Percentiles rank a stretch among this genome's conserved stretches.
phyloP scores from a whole-genome alignment of 2,113 vertebrate genomes.

The Catagonus wagneri region DNA sequence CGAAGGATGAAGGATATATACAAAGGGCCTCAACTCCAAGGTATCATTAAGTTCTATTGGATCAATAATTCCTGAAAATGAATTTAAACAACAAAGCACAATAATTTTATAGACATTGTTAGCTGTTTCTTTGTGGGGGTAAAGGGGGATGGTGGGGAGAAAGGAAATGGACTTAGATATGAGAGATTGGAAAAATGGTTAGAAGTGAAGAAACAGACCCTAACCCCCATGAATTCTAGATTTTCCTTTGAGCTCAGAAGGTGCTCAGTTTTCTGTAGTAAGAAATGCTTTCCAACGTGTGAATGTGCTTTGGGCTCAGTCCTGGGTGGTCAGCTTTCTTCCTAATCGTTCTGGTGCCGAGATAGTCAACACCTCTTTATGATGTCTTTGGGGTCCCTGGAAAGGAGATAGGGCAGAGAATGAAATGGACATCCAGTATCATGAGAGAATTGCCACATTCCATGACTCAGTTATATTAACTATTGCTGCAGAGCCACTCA shows the following conservation, averaged over 20 bases:
- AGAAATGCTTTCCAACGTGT: background rate
- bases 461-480: background rate
- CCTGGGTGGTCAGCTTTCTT: background rate
- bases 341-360: background rate
- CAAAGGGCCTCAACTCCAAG: conserved; percentile 66
- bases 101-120: conserved; percentile 36
- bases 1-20: conserved; percentile 58
- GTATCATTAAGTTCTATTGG: conserved; percentile 62
- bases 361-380: background rate
- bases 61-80: conserved; percentile 75
- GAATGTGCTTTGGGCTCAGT: background rate
- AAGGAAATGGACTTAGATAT: background rate
- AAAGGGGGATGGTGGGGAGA: background rate
- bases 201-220: background rate
- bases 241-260: conserved; percentile 8
- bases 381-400: background rate
- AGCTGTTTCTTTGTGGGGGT: background rate
- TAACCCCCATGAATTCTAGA: background rate
- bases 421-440: background rate
- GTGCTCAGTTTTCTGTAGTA: background rate
- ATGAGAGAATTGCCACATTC: background rate
- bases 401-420: background rate
- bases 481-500: background rate
- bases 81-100: conserved; percentile 69
- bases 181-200: background rate